Percentiles rank a stretch among this genome's conserved stretches.
Conservation (phyloP, 2,888 invertebrate species). For the Agriotes lineatus region DNA sequence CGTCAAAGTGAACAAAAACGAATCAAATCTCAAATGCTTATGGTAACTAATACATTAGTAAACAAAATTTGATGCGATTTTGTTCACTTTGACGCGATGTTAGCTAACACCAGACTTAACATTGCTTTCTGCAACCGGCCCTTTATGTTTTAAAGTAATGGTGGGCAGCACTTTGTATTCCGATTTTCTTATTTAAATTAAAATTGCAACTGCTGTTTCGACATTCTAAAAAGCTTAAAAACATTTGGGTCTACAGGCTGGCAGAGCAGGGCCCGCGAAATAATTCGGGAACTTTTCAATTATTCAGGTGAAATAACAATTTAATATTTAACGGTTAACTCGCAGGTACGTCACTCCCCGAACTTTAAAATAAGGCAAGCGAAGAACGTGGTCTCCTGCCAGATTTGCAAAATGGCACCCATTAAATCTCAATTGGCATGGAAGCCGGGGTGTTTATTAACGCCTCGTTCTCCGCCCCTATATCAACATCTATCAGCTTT, state of each 20-base stretch:
- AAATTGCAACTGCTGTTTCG: no score
- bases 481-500: neutral
- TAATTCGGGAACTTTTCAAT: slow-evolving; percentile 24
- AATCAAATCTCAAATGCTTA: no score
- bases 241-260: neutral
- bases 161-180: no score
- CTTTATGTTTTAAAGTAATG: no score
- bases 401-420: neutral
- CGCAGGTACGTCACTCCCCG: neutral
- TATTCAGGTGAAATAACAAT: slow-evolving; percentile 19
- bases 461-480: neutral
- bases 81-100: no score
- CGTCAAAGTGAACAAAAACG: no score
- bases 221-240: no score
- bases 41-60: no score
- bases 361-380: neutral
- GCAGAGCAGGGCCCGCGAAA: slow-evolving; percentile 3
- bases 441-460: neutral
- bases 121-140: no score
- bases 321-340: slow-evolving; percentile 20
- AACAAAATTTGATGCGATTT: no score
- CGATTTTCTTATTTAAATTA: no score
- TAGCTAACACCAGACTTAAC: no score
- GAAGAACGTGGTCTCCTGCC: neutral
- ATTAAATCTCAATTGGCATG: neutral